These are phyloP conservation scores for Notechis scutatus DNA, from an alignment of 2,113 vertebrate genomes.

Conservation along the genomic window DNA sequence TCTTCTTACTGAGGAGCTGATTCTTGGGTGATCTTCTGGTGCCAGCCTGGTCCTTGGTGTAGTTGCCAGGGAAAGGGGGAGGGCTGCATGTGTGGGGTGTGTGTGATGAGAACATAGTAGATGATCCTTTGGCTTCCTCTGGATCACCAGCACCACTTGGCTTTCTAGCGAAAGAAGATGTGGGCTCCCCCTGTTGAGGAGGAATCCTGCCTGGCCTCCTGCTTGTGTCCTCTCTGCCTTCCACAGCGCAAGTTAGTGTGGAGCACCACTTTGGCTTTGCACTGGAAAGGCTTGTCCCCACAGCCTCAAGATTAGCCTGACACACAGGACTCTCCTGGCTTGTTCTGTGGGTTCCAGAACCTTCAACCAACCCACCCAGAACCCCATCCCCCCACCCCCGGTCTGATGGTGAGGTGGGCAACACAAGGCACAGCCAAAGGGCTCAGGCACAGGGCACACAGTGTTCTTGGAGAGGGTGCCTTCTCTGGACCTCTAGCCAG, in stretches of 20 bases:
- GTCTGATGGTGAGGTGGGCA: neutral
- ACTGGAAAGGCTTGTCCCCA: neutral
- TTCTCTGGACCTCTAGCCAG: conserved; percentile 41
- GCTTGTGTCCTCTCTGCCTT: neutral
- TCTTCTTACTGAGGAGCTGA: neutral
- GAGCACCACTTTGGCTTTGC: neutral
- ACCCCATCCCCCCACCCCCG: no score
- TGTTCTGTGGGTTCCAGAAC: neutral
- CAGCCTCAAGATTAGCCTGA: neutral
- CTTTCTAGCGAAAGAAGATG: neutral
- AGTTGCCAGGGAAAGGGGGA: neutral
- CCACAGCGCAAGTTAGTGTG: neutral
- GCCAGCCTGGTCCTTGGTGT: neutral
- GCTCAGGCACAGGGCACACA: neutral
- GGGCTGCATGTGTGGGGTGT: neutral
- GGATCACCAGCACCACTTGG: neutral
- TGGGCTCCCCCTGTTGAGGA: neutral
- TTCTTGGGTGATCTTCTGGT: neutral
- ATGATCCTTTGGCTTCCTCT: neutral
- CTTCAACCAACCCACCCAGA: neutral
- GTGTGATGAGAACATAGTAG: neutral
- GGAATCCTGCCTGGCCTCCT: neutral
- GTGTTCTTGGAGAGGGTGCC: conserved; percentile 43
- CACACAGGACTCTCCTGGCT: neutral
- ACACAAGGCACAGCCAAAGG: neutral